phyloP scores from a whole-genome alignment of 2,113 vertebrate species.

The Macrotis lagotis region DNA sequence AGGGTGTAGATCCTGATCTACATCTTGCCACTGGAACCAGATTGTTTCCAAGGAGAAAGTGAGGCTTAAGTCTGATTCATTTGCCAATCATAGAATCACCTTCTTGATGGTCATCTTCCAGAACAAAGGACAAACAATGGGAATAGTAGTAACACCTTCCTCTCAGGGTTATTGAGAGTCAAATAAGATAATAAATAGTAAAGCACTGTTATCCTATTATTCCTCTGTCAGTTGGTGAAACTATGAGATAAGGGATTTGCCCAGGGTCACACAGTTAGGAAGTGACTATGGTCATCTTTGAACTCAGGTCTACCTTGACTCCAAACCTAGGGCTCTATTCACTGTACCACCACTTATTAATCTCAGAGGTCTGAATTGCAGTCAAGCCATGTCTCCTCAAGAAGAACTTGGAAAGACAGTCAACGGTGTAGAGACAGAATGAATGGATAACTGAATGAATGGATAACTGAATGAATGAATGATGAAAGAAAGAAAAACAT shows the following conservation, averaged over 20 bases:
- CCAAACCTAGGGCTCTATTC: not conserved
- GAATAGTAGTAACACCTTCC: not conserved
- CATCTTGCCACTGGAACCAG: no score
- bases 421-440: not conserved
- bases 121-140: no score
- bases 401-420: not conserved
- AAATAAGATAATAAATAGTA: not conserved
- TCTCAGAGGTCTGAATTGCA: no score
- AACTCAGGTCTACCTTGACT: not conserved
- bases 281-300: not conserved
- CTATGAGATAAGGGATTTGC: not conserved
- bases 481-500: no score
- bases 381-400: not conserved
- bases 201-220: not conserved
- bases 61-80: no score
- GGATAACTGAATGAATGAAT: not conserved
- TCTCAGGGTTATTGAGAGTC: not conserved
- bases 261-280: not conserved
- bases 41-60: no score
- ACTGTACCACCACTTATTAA: no score
- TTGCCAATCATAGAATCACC: no score
- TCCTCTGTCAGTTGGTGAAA: not conserved
- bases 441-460: not conserved
- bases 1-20: no score
- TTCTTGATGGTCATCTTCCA: no score